A percentile compares a stretch with the other conserved stretches of the same genome.
phyloP scores from a whole-genome alignment of 1,140 invertebrate species.

The Chironomus striatipennis region DNA sequence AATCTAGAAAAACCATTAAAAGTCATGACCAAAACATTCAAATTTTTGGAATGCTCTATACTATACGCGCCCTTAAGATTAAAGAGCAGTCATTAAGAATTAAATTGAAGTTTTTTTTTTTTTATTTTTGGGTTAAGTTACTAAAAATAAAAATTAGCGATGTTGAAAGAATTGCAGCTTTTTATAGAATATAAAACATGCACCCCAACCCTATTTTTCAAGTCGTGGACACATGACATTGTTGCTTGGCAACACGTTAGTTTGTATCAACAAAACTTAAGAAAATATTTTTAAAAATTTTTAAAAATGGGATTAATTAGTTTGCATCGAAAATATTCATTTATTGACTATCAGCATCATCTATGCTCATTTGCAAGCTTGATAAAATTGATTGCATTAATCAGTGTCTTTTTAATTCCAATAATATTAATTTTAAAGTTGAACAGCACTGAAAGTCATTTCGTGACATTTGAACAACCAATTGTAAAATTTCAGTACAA shows the following conservation, averaged over 20 bases:
- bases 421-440: background rate
- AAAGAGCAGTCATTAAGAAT: background rate
- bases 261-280: no score
- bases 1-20: background rate
- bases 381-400: background rate
- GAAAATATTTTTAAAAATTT: background rate
- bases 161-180: background rate
- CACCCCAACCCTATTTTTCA: no score
- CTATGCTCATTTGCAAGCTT: slow-evolving; percentile 17
- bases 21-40: background rate
- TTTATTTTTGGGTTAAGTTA: background rate
- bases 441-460: background rate
- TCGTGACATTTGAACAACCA: background rate
- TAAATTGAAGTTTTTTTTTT: background rate
- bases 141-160: background rate
- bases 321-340: slow-evolving; percentile 19
- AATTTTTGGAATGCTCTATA: background rate
- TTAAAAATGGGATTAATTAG: background rate
- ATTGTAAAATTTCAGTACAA: slow-evolving; percentile 8
- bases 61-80: background rate
- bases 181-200: no score
- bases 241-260: no score
- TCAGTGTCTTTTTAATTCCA: background rate
- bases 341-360: slow-evolving; percentile 15
- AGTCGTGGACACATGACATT: no score